Conservation (phyloP, 2,113 vertebrate genomes). For the Percina caprodes region DNA sequence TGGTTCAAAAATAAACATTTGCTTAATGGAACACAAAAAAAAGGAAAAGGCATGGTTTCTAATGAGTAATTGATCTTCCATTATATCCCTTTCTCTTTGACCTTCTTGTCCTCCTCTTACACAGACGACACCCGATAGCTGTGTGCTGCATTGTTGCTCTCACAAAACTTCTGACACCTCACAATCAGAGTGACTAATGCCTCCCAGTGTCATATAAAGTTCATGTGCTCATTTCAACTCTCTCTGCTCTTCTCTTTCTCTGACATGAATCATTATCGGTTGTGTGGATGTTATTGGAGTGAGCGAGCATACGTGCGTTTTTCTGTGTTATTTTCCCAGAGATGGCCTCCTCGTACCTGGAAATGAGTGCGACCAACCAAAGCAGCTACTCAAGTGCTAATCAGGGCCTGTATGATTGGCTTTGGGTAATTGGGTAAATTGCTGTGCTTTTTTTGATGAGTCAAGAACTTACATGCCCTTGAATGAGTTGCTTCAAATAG, state of each 20-base stretch:
- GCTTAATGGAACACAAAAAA: constrained; percentile 40
- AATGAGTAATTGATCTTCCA: constrained; percentile 50
- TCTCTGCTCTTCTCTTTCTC: background rate
- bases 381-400: constrained; percentile 45
- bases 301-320: constrained; percentile 2
- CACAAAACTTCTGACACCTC: background rate
- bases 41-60: constrained; percentile 22
- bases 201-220: constrained; percentile 7
- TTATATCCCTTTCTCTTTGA: constrained; percentile 24
- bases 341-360: constrained; percentile 27
- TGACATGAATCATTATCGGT: constrained; percentile 8
- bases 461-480: constrained; percentile 43
- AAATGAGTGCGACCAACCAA: constrained; percentile 43
- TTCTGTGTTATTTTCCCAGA: constrained; percentile 40
- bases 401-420: constrained; percentile 50
- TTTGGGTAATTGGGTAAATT: constrained; percentile 62
- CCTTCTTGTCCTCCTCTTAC: constrained; percentile 22
- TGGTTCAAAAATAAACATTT: constrained; percentile 58
- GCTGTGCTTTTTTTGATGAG: constrained; percentile 37
- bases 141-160: background rate
- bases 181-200: background rate
- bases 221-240: background rate
- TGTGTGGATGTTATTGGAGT: background rate
- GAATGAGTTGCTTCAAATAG: constrained; percentile 36
- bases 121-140: background rate